Conservation (phyloP, 2,888 invertebrate species). For the Hermaeophaga mercurialis region DNA sequence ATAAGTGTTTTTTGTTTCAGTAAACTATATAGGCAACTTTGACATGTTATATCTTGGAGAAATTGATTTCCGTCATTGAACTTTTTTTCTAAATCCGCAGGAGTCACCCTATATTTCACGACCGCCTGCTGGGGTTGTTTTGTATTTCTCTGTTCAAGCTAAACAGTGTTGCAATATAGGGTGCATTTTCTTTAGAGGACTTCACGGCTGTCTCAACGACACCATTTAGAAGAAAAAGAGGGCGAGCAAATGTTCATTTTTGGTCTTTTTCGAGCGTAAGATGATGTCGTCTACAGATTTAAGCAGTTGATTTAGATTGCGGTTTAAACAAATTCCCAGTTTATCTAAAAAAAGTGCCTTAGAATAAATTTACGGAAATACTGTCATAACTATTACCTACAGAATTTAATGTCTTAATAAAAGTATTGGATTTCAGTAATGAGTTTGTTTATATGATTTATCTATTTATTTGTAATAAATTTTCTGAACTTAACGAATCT, state of each 20-base stretch:
- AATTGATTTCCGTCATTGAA: too few relatives aligned
- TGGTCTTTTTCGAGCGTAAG: constrained; percentile 17
- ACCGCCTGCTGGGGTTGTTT: constrained; percentile 25
- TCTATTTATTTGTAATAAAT: too few relatives aligned
- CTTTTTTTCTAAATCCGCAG: not conserved
- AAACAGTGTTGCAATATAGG: constrained; percentile 30
- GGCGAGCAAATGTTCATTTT: constrained; percentile 13
- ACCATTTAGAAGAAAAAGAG: constrained; percentile 18
- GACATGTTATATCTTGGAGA: too few relatives aligned
- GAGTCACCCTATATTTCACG: constrained; percentile 7
- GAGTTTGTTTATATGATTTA: too few relatives aligned
- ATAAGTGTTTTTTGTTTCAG: too few relatives aligned
- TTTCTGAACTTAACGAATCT: too few relatives aligned
- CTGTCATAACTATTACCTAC: too few relatives aligned
- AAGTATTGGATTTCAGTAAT: too few relatives aligned
- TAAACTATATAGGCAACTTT: too few relatives aligned
- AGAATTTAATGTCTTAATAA: too few relatives aligned
- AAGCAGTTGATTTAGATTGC: constrained; percentile 20
- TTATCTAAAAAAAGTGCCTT: too few relatives aligned
- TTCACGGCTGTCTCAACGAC: constrained; percentile 14
- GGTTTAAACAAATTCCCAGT: constrained; percentile 5
- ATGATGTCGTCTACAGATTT: constrained; percentile 22
- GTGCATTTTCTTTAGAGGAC: constrained; percentile 30
- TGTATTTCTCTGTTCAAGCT: constrained; percentile 29
- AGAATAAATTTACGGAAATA: too few relatives aligned